Conservation (phyloP, 2,797 vertebrate species). For the Australoheros facetus region DNA sequence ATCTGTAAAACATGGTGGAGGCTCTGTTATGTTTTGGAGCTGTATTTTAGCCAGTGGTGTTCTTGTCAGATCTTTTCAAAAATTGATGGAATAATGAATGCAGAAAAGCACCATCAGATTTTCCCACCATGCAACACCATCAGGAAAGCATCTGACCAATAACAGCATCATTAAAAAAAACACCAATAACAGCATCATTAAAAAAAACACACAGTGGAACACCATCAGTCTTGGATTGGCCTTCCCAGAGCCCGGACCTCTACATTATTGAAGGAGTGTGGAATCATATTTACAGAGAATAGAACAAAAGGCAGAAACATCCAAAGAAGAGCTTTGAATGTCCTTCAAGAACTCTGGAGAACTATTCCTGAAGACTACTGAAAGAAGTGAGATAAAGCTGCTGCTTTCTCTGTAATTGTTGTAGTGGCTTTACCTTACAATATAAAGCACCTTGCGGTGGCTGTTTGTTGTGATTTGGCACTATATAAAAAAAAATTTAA, state of each 20-base stretch:
- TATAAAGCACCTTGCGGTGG: too few relatives aligned
- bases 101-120: neutral
- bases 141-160: neutral
- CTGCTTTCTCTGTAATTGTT: too few relatives aligned
- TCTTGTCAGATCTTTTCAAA: neutral
- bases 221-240: neutral
- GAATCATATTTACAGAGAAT: neutral
- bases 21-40: neutral
- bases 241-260: neutral
- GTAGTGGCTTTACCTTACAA: too few relatives aligned
- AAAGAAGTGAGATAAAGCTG: too few relatives aligned
- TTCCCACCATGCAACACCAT: neutral
- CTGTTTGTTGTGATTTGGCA: too few relatives aligned
- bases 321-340: neutral
- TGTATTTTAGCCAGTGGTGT: neutral
- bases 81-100: neutral
- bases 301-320: neutral
- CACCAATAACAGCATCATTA: neutral
- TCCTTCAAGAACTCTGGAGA: neutral
- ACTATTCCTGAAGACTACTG: neutral
- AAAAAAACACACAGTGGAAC: too few relatives aligned
- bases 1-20: neutral
- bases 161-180: neutral
- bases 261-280: neutral
- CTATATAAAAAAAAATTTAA: too few relatives aligned